These are phyloP conservation scores for Cetoscarus ocellatus DNA, from an alignment of 2,797 vertebrate genomes.

Conservation along the genomic window DNA sequence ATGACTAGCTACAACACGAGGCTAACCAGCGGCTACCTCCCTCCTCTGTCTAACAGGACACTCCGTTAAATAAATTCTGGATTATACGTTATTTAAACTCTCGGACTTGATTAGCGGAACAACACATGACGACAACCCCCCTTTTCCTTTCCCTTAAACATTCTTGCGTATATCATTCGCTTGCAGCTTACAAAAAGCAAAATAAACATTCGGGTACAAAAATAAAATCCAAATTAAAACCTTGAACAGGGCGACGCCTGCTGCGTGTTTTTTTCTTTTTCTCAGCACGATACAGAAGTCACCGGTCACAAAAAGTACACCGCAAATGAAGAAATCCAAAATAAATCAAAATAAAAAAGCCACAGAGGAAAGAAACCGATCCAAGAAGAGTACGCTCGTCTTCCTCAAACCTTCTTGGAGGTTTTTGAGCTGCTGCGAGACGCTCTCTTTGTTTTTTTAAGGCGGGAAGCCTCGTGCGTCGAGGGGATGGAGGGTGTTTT, in stretches of 20 bases:
- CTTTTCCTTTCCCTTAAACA: conserved; percentile 57
- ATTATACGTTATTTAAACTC: conserved; percentile 12
- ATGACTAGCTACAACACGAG: conserved; percentile 44
- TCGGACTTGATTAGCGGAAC: conserved; percentile 51
- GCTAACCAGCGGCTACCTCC: conserved; percentile 28
- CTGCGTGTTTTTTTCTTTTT: conserved; percentile 39
- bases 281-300: conserved; percentile 80
- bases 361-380: conserved; percentile 69
- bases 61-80: conserved; percentile 58
- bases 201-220: conserved; percentile 82
- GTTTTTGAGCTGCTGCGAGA: conserved; percentile 49
- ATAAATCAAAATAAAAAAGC: conserved; percentile 50
- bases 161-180: conserved; percentile 72
- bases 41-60: conserved; percentile 34
- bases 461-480: conserved; percentile 42
- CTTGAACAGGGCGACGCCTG: conserved; percentile 59
- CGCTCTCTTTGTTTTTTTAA: conserved; percentile 28
- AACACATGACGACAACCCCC: conserved; percentile 36
- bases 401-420: conserved; percentile 55
- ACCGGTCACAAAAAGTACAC: conserved; percentile 82
- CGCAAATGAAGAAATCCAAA: conserved; percentile 66
- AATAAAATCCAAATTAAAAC: conserved; percentile 87
- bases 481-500: conserved; percentile 37
- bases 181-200: conserved; percentile 76
- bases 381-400: conserved; percentile 63